Conservation (phyloP, 2,888 invertebrate genomes). For the Adelphocoris suturalis region DNA sequence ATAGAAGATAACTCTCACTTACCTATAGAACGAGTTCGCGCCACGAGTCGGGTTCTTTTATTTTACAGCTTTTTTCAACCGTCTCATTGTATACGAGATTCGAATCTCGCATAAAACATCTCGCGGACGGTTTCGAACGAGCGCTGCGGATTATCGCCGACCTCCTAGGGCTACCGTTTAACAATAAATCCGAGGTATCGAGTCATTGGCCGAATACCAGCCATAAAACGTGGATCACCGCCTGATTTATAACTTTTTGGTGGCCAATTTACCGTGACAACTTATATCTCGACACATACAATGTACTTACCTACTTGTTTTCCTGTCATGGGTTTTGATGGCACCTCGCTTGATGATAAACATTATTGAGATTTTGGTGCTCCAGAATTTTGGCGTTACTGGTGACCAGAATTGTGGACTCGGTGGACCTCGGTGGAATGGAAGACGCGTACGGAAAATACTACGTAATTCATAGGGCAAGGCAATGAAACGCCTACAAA, state of each 20-base stretch:
- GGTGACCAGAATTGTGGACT: too few species aligned
- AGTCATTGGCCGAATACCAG: slow-evolving; percentile 33
- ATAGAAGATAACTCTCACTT: slow-evolving; percentile 25
- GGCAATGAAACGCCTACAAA: too few species aligned
- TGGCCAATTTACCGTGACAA: too few species aligned
- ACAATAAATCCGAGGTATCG: slow-evolving; percentile 21
- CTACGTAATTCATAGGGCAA: too few species aligned
- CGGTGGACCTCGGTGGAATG: too few species aligned
- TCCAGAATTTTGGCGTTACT: too few species aligned
- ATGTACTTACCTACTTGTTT: too few species aligned
- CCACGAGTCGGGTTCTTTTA: background rate
- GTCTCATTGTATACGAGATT: background rate
- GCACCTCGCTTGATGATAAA: too few species aligned
- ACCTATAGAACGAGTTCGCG: slow-evolving; percentile 11
- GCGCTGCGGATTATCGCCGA: slow-evolving; percentile 33
- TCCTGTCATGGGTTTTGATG: too few species aligned
- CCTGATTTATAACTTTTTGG: background rate
- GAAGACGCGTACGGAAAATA: too few species aligned
- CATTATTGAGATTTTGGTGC: too few species aligned
- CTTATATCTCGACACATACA: too few species aligned
- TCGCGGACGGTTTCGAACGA: background rate
- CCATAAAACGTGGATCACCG: background rate
- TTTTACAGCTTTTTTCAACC: slow-evolving; percentile 18
- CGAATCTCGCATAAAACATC: slow-evolving; percentile 18
- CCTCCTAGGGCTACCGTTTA: slow-evolving; percentile 43